Conservation (phyloP, 2,888 invertebrate species). For the Falcaria lacertinaria region DNA sequence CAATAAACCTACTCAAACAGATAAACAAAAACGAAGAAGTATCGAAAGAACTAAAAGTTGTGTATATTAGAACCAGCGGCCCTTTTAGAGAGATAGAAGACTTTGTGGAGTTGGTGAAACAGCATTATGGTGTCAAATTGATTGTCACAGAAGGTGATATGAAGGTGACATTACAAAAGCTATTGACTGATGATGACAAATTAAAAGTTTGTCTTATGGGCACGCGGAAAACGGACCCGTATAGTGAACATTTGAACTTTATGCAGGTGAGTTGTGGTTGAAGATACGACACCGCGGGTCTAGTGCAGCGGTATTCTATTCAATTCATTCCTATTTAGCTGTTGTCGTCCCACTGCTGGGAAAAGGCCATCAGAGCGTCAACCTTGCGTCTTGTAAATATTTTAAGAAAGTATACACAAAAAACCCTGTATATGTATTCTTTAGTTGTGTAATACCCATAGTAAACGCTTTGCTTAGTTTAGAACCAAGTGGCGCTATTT, state of each 20-base stretch:
- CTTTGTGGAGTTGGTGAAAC: conserved; percentile 86
- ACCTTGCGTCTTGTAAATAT: no score
- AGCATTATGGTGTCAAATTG: conserved; percentile 87
- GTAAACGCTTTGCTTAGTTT: no score
- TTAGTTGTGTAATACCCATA: no score
- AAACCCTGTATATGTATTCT: no score
- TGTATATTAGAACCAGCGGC: conserved; percentile 89
- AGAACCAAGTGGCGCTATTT: no score
- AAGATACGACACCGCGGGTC: no score
- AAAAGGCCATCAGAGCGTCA: no score
- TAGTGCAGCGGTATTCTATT: no score
- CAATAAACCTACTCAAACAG: conserved; percentile 46
- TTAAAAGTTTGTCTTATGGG: conserved; percentile 96
- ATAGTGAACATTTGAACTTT: conserved; percentile 81
- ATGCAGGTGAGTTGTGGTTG: conserved; percentile 88
- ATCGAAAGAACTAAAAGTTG: conserved; percentile 79
- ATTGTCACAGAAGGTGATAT: conserved; percentile 84
- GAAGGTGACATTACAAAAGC: conserved; percentile 82
- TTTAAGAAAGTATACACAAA: no score
- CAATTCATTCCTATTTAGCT: no score
- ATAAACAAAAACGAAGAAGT: conserved; percentile 44
- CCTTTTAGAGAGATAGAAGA: conserved; percentile 92
- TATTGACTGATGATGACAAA: conserved; percentile 78
- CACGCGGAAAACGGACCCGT: conserved; percentile 92
- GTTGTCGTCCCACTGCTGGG: no score